These are phyloP conservation scores for Buphagus erythrorhynchus DNA, from an alignment of 2,797 vertebrate species.

Conservation along the genomic window DNA sequence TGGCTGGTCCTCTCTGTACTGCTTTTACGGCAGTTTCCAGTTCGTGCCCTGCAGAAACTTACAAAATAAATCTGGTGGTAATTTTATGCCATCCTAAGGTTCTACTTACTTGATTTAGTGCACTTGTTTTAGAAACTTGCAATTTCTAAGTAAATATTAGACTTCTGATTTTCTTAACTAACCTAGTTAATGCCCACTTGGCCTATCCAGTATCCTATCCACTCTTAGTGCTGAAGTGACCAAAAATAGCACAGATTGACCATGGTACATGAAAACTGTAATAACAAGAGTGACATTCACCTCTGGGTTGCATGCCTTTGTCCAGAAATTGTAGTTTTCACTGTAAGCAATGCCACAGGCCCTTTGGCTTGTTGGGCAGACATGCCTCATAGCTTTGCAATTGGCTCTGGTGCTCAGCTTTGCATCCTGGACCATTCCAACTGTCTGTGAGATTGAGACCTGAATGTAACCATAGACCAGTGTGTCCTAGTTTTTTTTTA, in stretches of 20 bases:
- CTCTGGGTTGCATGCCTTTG: background rate
- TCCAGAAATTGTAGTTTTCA: background rate
- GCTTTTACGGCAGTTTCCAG: background rate
- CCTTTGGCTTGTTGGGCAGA: background rate
- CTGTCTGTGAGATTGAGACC: background rate
- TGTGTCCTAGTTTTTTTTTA: background rate
- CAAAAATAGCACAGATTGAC: background rate
- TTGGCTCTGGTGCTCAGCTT: background rate
- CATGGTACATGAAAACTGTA: background rate
- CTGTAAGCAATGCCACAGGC: background rate
- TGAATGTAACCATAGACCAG: background rate
- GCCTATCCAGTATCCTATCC: background rate
- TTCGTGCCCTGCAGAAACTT: background rate
- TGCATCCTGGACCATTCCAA: background rate
- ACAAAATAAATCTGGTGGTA: background rate
- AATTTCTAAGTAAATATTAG: background rate
- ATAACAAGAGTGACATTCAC: background rate
- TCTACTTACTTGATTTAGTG: background rate
- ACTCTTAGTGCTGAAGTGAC: background rate
- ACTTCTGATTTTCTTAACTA: background rate
- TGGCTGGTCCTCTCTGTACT: background rate
- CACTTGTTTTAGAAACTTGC: background rate
- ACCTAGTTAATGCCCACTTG: background rate
- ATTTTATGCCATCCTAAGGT: background rate
- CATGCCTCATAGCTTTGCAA: background rate